Evolutionary conservation across 1,140 invertebrate species (phyloP), one percentile per base, ranked within the genome.

Genomic region (Thereuonema tuberculata): DNA sequence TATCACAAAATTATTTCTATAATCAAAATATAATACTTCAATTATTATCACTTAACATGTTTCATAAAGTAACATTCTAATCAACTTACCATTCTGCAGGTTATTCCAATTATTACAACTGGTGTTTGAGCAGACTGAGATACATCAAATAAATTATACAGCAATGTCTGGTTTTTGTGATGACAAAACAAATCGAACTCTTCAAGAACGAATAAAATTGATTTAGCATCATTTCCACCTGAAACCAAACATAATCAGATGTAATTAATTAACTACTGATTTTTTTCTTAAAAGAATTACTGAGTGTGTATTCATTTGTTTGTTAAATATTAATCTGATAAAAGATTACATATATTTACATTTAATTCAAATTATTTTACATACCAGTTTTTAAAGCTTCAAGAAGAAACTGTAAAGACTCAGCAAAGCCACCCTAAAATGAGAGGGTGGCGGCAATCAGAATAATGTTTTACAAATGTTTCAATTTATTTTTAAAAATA

Each of bases 141-240:
- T 1, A 93, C 81, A 78, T 97, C 93, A 76, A 96, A 94, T 47
- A 98, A 75, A 76, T 95, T 97, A 67, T 98, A 98, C 1, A 98
- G 71, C 20, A 98, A 71, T 0, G 88, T 92, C 76, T 98, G 93
- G 73, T 92, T 93, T 52, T 84, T 81, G 68, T 93, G 91, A 21
- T 79, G 76, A 68, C 90, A 91, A 72, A 96, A 97, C 55, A 92
- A 76, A 75, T 97, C 89, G 74, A 96, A 94, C 69, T 95, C 88
- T 56, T 98, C 92, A 26, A 98, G 73, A 25, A 96, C 76, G 67
- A 96, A 92, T 37, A 97, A 76, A 29, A 94, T 80, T 61, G 89
- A 87, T 68, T 85, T 85, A 17, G 81, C 76, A 43, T 67, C 62
- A n/a, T 66, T n/a, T n/a, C n/a, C n/a, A n/a, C n/a, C n/a, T n/a